Evolutionary conservation across 30 jellyfish, hydroid and myxozoan genomes (phyloP).

Genomic region (Aurelia coerulea): DNA sequence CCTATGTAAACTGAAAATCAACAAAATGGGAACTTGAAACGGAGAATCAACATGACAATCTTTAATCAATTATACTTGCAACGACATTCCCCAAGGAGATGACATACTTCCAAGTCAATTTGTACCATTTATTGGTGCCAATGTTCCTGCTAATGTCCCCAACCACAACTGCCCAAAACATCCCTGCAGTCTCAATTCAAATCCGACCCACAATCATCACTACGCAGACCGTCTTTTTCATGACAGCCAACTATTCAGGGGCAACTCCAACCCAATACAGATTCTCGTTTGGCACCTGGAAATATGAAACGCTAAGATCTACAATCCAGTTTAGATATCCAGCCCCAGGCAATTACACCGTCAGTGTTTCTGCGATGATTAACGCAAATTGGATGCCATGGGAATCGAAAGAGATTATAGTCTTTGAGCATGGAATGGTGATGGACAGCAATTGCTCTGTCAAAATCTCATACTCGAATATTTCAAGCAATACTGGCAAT

Average conservation of each 20-base stretch:
- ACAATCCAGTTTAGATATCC: slow-evolving; percentile 4
- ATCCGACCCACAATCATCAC: neutral
- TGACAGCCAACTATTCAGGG: slow-evolving; percentile 2
- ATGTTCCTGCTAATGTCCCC: no score
- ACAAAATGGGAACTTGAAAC: no score
- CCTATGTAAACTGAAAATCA: no score
- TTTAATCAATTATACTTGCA: no score
- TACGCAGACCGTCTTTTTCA: neutral
- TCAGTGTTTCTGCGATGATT: slow-evolving; percentile 23
- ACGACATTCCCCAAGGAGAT: no score
- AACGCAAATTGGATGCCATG: slow-evolving; percentile 30
- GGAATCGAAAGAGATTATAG: slow-evolving; percentile 38
- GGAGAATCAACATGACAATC: no score
- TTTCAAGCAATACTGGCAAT: neutral
- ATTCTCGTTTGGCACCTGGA: slow-evolving; percentile 47
- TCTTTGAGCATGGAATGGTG: slow-evolving; percentile 49
- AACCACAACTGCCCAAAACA: no score
- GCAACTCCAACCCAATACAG: neutral
- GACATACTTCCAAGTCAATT: no score
- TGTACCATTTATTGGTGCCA: no score
- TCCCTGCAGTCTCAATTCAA: neutral
- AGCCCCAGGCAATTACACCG: neutral
- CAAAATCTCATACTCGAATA: neutral
- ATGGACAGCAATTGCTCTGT: slow-evolving; percentile 31
- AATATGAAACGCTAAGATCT: neutral